Conservation (phyloP, 1,140 invertebrate species). For the Aphaenogaster floridana region DNA sequence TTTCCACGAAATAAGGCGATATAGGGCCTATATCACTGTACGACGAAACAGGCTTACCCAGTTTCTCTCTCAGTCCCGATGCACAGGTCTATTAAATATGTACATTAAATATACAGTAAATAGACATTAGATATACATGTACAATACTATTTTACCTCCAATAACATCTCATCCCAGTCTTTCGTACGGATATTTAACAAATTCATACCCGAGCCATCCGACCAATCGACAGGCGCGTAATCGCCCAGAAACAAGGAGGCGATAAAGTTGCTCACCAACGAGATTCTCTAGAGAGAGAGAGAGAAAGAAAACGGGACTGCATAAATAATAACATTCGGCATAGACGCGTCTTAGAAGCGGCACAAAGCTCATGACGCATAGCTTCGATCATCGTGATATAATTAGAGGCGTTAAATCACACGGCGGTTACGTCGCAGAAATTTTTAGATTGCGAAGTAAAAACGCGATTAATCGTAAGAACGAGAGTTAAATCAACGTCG, state of each 20-base stretch:
- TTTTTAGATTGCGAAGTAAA: neutral
- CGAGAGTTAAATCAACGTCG: neutral
- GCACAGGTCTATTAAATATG: conserved; percentile 88
- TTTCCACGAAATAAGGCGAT: conserved; percentile 92
- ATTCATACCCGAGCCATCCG: conserved; percentile 99
- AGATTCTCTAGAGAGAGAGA: conserved; percentile 91
- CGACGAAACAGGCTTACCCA: conserved; percentile 92
- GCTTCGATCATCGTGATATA: conserved; percentile 45
- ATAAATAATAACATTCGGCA: conserved; percentile 13
- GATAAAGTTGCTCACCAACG: conserved; percentile 96
- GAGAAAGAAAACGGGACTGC: conserved; percentile 71
- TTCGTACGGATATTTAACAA: conserved; percentile 94
- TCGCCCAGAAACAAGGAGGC: conserved; percentile 96
- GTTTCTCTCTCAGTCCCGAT: conserved; percentile 89
- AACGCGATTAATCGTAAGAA: neutral
- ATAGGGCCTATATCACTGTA: conserved; percentile 91
- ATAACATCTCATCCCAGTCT: conserved; percentile 92
- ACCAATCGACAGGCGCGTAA: conserved; percentile 96
- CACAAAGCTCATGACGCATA: conserved; percentile 9
- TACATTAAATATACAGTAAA: conserved; percentile 41
- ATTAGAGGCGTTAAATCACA: conserved; percentile 41
- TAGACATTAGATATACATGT: neutral
- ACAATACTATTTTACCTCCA: conserved; percentile 88
- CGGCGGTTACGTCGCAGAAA: neutral
- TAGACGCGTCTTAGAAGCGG: neutral